Evolutionary conservation across 2,888 invertebrate species (phyloP), one percentile per base, ranked within the genome.

Genomic region (Trichopoda pennipes): DNA sequence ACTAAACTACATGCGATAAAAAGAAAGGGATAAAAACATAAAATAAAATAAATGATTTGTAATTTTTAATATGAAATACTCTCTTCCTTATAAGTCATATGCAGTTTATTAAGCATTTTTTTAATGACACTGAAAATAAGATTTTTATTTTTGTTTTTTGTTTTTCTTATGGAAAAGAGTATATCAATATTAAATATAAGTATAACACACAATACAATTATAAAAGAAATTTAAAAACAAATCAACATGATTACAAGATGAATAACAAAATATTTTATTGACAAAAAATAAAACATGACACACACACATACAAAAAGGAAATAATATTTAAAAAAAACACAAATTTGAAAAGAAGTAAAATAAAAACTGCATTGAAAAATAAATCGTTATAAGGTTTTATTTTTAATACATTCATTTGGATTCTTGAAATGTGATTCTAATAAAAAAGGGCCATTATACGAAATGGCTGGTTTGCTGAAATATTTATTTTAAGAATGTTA

Each of bases 201-300:
- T 53, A 72, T 76, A 55, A 60, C 21, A 68, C 12, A 60, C 47
- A 68, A 56, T 74, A 79, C 70, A 72, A 66, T 76, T 79, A 66
- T 69, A 60, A 74, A 74, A 68, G 21, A 66, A 69, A 72, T 61
- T 38, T 73, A 23, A 55, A 68, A 53, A 14, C 61, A 64, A 77
- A 56, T 56, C 38, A 70, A 74, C 72, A 74, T 77, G 72, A 80
- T 77, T 74, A 74, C 63, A 58, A 55, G 55, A 66, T 64, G 35
- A 32, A 53, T 55, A 74, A 53, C 61, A 74, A 58, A 79, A 74
- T 85, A 81, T 85, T 82, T 85, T 83, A 85, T 85, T 85, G 74
- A 82, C 28, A 28, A 28, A 79, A 73, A 74, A 68, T 23, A 70
- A 74, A 70, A 80, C 42, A 53, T 17, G 56, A 78, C 28, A 76